These are phyloP conservation scores for Drosophila diplacantha DNA, from an alignment of 2,888 invertebrate species.

Conservation along the genomic window DNA sequence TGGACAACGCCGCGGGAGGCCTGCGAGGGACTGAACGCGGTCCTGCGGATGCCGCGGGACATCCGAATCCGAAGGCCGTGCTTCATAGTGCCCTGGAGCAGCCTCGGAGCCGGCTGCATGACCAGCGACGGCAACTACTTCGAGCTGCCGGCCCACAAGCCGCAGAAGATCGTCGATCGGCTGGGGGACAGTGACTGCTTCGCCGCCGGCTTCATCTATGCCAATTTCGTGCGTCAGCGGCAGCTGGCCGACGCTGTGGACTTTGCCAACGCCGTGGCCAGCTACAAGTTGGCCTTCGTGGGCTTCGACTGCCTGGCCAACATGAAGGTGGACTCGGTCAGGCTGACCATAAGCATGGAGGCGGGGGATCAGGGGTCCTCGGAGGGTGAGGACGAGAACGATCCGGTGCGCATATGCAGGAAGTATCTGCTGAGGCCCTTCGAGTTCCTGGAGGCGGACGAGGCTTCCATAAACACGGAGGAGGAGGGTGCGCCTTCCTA, in stretches of 20 bases:
- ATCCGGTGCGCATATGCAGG: constrained; percentile 5
- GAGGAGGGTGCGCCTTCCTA: not conserved
- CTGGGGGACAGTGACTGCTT: constrained; percentile 85
- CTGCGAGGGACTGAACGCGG: constrained; percentile 75
- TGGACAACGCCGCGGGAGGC: constrained; percentile 79
- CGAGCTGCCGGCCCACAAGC: constrained; percentile 79
- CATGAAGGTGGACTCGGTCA: constrained; percentile 1
- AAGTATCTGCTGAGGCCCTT: constrained; percentile 13
- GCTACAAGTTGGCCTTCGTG: constrained; percentile 79
- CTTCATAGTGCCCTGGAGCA: constrained; percentile 80
- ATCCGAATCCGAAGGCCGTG: constrained; percentile 61
- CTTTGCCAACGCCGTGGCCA: constrained; percentile 81
- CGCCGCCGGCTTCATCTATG: constrained; percentile 80
- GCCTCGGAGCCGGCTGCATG: constrained; percentile 27
- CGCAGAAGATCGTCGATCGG: constrained; percentile 80
- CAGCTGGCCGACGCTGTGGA: constrained; percentile 79
- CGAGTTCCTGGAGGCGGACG: not conserved
- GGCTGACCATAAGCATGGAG: not conserved
- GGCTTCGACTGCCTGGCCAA: constrained; percentile 78
- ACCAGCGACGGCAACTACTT: constrained; percentile 73
- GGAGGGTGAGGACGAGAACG: constrained; percentile 11
- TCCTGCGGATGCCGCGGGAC: constrained; percentile 53
- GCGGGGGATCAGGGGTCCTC: not conserved
- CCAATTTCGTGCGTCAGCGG: constrained; percentile 76
- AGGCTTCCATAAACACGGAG: not conserved